Evolutionary conservation across 2,113 vertebrate species (phyloP).

Genomic region (Irena cyanogastra): DNA sequence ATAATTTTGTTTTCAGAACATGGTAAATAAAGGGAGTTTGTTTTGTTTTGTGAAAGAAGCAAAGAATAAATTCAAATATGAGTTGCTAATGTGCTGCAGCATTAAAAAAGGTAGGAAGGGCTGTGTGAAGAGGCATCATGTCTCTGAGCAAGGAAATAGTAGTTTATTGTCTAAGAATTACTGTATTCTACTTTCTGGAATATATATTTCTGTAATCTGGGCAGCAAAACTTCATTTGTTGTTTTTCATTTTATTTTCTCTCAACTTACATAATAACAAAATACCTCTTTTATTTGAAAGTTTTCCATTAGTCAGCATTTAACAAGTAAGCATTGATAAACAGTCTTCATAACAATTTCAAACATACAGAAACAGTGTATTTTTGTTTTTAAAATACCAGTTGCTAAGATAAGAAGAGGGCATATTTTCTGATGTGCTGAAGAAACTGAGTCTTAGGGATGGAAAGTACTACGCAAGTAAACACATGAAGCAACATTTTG

Average conservation of each 20-base stretch:
- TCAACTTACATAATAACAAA: neutral
- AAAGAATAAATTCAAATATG: neutral
- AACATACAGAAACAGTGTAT: neutral
- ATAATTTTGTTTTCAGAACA: neutral
- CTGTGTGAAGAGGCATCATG: neutral
- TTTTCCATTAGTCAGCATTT: neutral
- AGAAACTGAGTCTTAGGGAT: slow-evolving; percentile 81
- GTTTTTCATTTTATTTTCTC: neutral
- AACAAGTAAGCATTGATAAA: neutral
- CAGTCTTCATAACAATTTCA: neutral
- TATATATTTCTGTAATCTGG: neutral
- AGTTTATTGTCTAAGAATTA: neutral
- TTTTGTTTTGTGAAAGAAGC: neutral
- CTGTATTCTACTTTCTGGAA: neutral
- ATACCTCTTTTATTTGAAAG: neutral
- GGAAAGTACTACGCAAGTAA: slow-evolving; percentile 84
- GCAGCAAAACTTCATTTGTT: neutral
- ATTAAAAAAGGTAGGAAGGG: neutral
- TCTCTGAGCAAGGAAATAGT: neutral
- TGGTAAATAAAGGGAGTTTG: neutral
- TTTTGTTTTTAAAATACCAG: slow-evolving; percentile 75
- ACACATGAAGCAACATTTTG: slow-evolving; percentile 82
- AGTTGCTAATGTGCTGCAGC: neutral
- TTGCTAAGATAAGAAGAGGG: slow-evolving; percentile 86
- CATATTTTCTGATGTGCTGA: slow-evolving; percentile 85